These are phyloP conservation scores for Hippoglossus stenolepis DNA, from an alignment of 2,113 vertebrate species.

Conservation along the genomic window DNA sequence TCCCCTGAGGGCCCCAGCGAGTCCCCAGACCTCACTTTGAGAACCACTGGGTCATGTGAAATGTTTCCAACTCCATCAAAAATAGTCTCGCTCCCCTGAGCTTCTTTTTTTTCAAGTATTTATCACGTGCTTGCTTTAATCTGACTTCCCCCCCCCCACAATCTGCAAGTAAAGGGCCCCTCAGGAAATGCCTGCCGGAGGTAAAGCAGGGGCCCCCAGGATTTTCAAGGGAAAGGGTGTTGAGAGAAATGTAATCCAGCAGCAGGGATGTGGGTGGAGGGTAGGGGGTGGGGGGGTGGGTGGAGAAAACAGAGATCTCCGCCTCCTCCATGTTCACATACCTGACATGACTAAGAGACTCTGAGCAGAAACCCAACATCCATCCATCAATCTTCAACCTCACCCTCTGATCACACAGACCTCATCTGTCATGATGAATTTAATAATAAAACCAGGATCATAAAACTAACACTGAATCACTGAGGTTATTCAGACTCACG, in stretches of 20 bases:
- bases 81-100: constrained; percentile 10
- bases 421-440: too few relatives aligned
- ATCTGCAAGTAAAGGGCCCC: background rate
- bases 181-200: constrained; percentile 46
- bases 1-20: background rate
- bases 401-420: too few relatives aligned
- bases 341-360: constrained; percentile 49
- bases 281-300: background rate
- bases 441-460: background rate
- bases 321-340: constrained; percentile 51
- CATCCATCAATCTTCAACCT: background rate
- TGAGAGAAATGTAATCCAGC: constrained; percentile 59
- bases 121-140: constrained; percentile 14
- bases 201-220: constrained; percentile 25
- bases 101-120: constrained; percentile 1
- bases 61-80: constrained; percentile 8
- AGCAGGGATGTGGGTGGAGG: background rate
- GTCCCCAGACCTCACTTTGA: background rate
- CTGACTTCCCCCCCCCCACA: background rate
- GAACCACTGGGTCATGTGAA: constrained; percentile 40
- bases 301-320: background rate
- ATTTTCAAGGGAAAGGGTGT: constrained; percentile 54
- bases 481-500: too few relatives aligned
- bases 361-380: background rate
- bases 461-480: background rate